Conservation (phyloP, 2,797 vertebrate species). For the Pipistrellus nathusii region DNA sequence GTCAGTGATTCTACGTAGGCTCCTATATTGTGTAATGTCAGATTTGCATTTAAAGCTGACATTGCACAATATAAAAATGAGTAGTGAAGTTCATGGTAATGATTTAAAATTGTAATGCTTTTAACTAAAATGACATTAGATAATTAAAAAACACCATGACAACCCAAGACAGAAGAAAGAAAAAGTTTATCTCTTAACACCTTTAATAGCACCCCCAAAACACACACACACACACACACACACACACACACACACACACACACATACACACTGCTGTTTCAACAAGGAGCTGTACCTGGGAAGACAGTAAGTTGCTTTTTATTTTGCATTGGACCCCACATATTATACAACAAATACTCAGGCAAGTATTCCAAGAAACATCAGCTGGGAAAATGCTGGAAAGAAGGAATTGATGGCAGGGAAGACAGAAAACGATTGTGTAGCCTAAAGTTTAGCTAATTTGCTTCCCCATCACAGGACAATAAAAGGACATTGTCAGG, state of each 20-base stretch:
- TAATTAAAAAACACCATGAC: not conserved
- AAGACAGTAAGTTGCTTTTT: not conserved
- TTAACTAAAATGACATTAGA: not conserved
- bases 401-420: not conserved
- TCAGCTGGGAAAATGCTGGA: constrained; percentile 12
- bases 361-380: not conserved
- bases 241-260: no score
- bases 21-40: not conserved
- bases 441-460: not conserved
- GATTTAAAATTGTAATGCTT: constrained; percentile 22
- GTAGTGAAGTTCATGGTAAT: not conserved
- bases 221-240: no score
- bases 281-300: not conserved
- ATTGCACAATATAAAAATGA: not conserved
- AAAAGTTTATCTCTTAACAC: not conserved
- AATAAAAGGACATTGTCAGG: not conserved
- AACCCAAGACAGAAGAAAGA: not conserved
- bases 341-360: not conserved
- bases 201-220: not conserved
- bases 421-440: not conserved
- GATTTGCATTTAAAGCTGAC: not conserved
- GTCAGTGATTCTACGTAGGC: not conserved
- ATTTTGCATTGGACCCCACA: not conserved
- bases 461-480: not conserved
- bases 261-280: not conserved